phyloP scores from a whole-genome alignment of 2,797 vertebrate species.

The Sparus aurata region DNA sequence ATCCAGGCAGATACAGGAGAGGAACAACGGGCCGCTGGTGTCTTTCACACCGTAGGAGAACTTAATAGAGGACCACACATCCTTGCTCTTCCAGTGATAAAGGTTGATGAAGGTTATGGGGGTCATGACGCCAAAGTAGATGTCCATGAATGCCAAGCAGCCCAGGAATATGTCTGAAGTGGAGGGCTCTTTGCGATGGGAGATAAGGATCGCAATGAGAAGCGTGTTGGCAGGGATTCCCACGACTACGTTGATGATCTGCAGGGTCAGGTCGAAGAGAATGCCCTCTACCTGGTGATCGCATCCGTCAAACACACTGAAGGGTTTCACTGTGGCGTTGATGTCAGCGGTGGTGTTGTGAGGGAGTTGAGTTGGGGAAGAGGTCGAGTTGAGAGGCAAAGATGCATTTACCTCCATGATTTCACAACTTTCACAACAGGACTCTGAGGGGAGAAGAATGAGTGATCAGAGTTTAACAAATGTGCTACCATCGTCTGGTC shows the following conservation, averaged over 20 bases:
- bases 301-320: conserved; percentile 84
- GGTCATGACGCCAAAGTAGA: conserved; percentile 83
- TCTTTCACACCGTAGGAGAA: conserved; percentile 87
- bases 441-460: conserved; percentile 25
- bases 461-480: conserved; percentile 1
- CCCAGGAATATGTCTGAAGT: conserved; percentile 86
- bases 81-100: conserved; percentile 78
- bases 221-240: conserved; percentile 86
- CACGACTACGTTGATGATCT: conserved; percentile 80
- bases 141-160: conserved; percentile 84
- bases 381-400: conserved; percentile 28
- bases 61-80: conserved; percentile 70
- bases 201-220: conserved; percentile 79
- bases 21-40: conserved; percentile 84
- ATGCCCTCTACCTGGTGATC: conserved; percentile 74
- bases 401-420: conserved; percentile 64
- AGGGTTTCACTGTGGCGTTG: conserved; percentile 69
- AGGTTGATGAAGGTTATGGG: conserved; percentile 80
- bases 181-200: conserved; percentile 78
- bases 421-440: conserved; percentile 6
- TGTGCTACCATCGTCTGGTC: not conserved
- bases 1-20: conserved; percentile 87
- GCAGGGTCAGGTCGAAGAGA: conserved; percentile 82
- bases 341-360: conserved; percentile 40
- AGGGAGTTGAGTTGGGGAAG: not conserved